Conservation (phyloP, 2,797 vertebrate genomes). For the Tadarida brasiliensis region DNA sequence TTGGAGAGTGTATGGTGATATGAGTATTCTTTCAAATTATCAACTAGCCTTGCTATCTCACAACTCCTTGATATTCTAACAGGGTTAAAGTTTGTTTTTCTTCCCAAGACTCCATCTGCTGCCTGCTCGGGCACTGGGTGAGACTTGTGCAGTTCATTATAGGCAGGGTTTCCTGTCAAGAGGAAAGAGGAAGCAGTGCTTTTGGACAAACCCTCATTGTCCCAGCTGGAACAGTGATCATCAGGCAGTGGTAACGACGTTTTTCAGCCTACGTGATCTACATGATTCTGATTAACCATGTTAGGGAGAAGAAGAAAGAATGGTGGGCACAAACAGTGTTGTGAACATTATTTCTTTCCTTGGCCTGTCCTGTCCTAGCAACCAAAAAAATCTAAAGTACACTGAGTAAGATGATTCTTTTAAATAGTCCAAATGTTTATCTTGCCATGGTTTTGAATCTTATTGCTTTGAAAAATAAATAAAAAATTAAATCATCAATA, state of each 20-base stretch:
- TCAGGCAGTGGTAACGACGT: slow-evolving; percentile 66
- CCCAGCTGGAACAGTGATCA: slow-evolving; percentile 68
- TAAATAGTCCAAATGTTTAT: background rate
- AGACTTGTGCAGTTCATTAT: slow-evolving; percentile 18
- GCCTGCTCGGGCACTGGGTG: background rate
- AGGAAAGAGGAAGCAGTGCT: slow-evolving; percentile 75
- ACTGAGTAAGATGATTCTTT: background rate
- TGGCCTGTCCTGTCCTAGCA: slow-evolving; percentile 2
- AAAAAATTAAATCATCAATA: slow-evolving; percentile 22
- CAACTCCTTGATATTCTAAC: slow-evolving; percentile 34
- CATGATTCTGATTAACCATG: slow-evolving; percentile 15
- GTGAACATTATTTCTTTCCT: background rate
- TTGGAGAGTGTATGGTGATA: background rate
- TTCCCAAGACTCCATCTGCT: slow-evolving; percentile 54
- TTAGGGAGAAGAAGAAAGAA: slow-evolving; percentile 72
- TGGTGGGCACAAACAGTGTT: background rate
- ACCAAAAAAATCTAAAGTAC: slow-evolving; percentile 44
- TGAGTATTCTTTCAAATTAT: background rate
- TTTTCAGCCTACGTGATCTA: background rate
- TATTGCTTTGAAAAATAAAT: slow-evolving; percentile 38
- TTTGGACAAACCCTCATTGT: slow-evolving; percentile 80
- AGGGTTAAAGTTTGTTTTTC: slow-evolving; percentile 66
- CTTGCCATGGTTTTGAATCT: slow-evolving; percentile 34
- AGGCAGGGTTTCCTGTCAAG: slow-evolving; percentile 80
- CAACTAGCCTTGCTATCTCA: background rate